These are phyloP conservation scores for Parnassius mnemosyne DNA, from an alignment of 2,888 invertebrate genomes.

Conservation along the genomic window DNA sequence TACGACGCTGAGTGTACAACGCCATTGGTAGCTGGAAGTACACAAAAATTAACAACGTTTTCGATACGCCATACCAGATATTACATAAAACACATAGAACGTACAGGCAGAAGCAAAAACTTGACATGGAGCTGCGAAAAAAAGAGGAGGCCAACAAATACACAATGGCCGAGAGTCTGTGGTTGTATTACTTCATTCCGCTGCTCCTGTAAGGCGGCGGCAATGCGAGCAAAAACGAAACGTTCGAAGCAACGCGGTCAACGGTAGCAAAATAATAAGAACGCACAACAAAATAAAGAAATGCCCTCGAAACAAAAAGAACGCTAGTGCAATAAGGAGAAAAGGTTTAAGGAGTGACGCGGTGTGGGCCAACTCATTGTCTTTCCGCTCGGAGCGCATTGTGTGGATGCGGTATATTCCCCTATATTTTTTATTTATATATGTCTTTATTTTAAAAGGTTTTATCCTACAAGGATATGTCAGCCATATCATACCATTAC, in stretches of 20 bases:
- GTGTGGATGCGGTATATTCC: conserved; percentile 46
- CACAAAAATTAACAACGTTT: conserved; percentile 27
- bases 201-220: conserved; percentile 47
- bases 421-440: no score
- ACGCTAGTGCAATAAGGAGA: conserved; percentile 76
- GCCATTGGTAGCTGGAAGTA: conserved; percentile 17
- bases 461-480: no score
- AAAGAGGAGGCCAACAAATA: conserved; percentile 63
- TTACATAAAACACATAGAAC: conserved; percentile 60
- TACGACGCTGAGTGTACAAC: conserved; percentile 10
- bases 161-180: conserved; percentile 69
- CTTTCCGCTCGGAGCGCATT: conserved; percentile 38
- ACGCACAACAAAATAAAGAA: conserved; percentile 79
- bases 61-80: conserved; percentile 27
- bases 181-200: conserved; percentile 77
- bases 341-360: conserved; percentile 77
- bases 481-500: no score
- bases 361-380: conserved; percentile 75
- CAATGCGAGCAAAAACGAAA: conserved; percentile 68
- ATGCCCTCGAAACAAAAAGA: conserved; percentile 75
- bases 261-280: conserved; percentile 81
- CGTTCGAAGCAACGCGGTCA: conserved; percentile 67
- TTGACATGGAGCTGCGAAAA: conserved; percentile 54
- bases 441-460: no score
- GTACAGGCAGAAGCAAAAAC: conserved; percentile 51